A percentile compares a stretch with the other conserved stretches of the same genome.
Conservation (phyloP, 2,888 invertebrate species). For the Heteropelma amictum region DNA sequence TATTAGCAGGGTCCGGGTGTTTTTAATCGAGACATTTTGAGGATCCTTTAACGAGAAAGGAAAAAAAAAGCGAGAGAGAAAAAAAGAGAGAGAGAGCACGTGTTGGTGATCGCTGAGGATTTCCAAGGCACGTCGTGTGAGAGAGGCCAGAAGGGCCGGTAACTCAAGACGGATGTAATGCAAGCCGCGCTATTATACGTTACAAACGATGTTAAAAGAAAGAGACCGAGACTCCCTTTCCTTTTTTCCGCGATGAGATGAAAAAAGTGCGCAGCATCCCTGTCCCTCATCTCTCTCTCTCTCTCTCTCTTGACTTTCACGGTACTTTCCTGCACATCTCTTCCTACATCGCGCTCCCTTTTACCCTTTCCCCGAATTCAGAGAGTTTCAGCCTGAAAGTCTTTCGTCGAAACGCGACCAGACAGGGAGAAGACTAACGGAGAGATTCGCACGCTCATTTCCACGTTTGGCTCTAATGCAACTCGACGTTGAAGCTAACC, state of each 20-base stretch:
- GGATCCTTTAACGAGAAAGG: slow-evolving; percentile 58
- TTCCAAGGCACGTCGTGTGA: too few species aligned
- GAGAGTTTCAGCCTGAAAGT: neutral
- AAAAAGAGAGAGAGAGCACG: neutral
- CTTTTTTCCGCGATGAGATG: neutral
- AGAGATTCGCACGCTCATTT: neutral
- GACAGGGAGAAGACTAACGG: neutral
- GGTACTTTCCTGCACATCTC: neutral
- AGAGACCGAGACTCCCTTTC: slow-evolving; percentile 25
- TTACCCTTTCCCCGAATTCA: neutral
- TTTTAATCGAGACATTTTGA: slow-evolving; percentile 61
- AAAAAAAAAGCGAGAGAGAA: neutral
- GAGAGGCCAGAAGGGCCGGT: slow-evolving; percentile 54
- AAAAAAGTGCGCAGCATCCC: slow-evolving; percentile 68
- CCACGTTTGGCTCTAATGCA: neutral
- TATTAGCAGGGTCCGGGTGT: neutral
- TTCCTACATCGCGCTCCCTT: neutral
- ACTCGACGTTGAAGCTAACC: neutral
- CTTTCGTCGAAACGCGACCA: neutral
- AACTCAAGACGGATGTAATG: slow-evolving; percentile 76
- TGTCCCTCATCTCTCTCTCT: slow-evolving; percentile 41
- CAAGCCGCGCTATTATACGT: slow-evolving; percentile 76
- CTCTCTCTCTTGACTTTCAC: slow-evolving; percentile 44
- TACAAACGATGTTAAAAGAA: slow-evolving; percentile 61
- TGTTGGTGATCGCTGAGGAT: too few species aligned